Percentiles rank a stretch among this genome's conserved stretches.
These are phyloP conservation scores for Vanessa tameamea DNA, from an alignment of 1,140 invertebrate species.

Conservation along the genomic window DNA sequence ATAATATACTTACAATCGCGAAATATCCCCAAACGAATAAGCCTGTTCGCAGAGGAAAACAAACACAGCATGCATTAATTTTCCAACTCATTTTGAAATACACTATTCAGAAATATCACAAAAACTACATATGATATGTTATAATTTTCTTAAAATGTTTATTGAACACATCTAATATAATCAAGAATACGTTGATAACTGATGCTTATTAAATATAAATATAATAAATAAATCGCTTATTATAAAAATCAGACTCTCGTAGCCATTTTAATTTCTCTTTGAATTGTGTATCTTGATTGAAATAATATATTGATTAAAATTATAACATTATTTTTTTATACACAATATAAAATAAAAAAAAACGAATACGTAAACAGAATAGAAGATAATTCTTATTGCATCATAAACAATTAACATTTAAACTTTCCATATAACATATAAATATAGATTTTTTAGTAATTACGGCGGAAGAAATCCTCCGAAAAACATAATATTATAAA, in stretches of 20 bases:
- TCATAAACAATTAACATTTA: too few species aligned
- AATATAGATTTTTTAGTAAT: too few species aligned
- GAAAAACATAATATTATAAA: too few species aligned
- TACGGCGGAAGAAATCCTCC: too few species aligned
- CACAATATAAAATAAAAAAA: too few species aligned
- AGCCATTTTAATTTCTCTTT: not conserved
- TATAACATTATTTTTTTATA: not conserved
- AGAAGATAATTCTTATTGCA: too few species aligned
- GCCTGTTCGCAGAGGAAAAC: constrained; percentile 34
- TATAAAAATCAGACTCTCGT: not conserved
- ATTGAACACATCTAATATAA: not conserved
- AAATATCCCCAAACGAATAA: constrained; percentile 33
- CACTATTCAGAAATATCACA: constrained; percentile 3
- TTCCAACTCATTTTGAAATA: constrained; percentile 22
- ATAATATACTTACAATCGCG: constrained; percentile 34
- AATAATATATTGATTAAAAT: not conserved
- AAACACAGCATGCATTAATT: constrained; percentile 33
- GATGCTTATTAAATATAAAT: not conserved
- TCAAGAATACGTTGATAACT: constrained; percentile 9
- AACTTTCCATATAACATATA: too few species aligned
- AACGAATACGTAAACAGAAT: too few species aligned
- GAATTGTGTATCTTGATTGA: not conserved
- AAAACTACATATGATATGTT: not conserved
- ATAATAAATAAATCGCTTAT: not conserved
- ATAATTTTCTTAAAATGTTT: not conserved